Conservation (phyloP, 1,140 invertebrate species). For the Arion vulgaris region DNA sequence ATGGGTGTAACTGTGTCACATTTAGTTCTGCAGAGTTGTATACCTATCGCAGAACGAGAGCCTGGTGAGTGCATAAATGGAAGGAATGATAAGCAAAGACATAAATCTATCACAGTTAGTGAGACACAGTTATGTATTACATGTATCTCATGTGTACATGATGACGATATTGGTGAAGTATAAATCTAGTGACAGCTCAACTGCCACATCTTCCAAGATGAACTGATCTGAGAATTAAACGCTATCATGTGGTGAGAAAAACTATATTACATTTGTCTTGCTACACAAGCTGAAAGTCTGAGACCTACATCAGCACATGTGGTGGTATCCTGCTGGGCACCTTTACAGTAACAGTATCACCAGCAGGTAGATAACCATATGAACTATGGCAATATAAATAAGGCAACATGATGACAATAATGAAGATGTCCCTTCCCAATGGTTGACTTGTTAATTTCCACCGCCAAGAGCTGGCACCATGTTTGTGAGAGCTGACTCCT, state of each 20-base stretch:
- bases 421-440: conserved; percentile 3
- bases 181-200: background rate
- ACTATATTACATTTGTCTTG: background rate
- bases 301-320: background rate
- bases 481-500: conserved; percentile 23
- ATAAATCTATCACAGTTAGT: conserved; percentile 35
- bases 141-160: background rate
- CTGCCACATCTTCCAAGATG: background rate
- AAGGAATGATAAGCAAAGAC: conserved; percentile 35
- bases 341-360: background rate
- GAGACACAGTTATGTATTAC: background rate
- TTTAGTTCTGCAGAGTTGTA: background rate
- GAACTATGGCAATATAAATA: conserved; percentile 20
- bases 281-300: background rate
- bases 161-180: background rate
- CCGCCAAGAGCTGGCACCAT: conserved; percentile 28
- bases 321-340: background rate
- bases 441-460: conserved; percentile 2
- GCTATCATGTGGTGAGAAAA: background rate
- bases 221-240: background rate
- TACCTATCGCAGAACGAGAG: background rate
- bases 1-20: background rate
- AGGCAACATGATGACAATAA: conserved; percentile 27
- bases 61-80: background rate
- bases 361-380: background rate